phyloP scores from a whole-genome alignment of 2,113 vertebrate species.

The Corythornis vintsioides region DNA sequence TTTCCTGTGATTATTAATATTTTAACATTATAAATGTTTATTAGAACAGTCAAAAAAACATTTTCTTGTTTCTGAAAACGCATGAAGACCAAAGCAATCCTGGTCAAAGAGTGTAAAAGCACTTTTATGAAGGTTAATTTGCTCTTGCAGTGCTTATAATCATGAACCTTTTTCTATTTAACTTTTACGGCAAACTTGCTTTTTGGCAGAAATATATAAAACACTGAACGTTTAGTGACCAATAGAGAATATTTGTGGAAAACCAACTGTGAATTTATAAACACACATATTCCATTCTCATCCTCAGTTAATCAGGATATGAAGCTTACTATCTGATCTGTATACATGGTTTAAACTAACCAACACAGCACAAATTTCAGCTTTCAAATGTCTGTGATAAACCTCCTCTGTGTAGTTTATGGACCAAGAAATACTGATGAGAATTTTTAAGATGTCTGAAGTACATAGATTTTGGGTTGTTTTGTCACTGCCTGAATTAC shows the following conservation, averaged over 20 bases:
- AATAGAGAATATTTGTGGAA: slow-evolving; percentile 10
- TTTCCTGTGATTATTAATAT: slow-evolving; percentile 5
- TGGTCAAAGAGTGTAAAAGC: background rate
- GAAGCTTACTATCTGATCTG: background rate
- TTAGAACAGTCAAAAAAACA: background rate
- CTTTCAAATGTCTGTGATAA: background rate
- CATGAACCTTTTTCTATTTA: background rate
- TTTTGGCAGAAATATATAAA: slow-evolving; percentile 22
- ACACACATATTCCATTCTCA: background rate
- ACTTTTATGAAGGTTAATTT: slow-evolving; percentile 33
- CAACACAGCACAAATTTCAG: background rate
- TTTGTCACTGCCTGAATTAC: background rate
- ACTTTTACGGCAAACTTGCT: background rate
- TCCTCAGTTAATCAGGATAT: background rate
- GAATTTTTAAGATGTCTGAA: background rate
- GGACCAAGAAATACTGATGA: background rate
- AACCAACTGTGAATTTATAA: slow-evolving; percentile 1
- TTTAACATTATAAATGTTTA: slow-evolving; percentile 6
- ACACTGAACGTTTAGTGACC: slow-evolving; percentile 29
- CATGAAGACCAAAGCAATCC: background rate
- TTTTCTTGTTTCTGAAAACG: background rate
- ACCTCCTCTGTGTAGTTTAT: background rate
- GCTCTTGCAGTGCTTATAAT: background rate
- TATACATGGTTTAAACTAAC: slow-evolving; percentile 4
- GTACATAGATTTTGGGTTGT: background rate